phyloP scores from a whole-genome alignment of 2,888 invertebrate species.

The Amphipoea lucens region DNA sequence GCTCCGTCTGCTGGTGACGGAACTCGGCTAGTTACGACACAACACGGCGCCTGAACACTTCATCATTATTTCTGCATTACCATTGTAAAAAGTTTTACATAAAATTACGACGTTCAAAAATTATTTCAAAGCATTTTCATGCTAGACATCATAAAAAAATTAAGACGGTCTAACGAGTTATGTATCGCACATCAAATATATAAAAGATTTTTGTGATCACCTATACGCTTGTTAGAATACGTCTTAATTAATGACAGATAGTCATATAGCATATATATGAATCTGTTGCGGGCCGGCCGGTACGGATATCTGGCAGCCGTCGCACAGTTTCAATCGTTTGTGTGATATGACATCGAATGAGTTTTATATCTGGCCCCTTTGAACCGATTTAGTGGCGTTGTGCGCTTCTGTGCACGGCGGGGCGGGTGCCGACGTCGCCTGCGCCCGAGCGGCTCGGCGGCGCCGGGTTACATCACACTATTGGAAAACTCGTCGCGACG shows the following conservation, averaged over 20 bases:
- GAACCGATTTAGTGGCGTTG: slow-evolving; percentile 63
- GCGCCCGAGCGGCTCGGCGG: slow-evolving; percentile 74
- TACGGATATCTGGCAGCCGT: slow-evolving; percentile 65
- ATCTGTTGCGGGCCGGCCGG: slow-evolving; percentile 47
- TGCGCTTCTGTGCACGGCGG: slow-evolving; percentile 68
- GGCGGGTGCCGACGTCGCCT: slow-evolving; percentile 77
- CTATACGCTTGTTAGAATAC: slow-evolving; percentile 49
- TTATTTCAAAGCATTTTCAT: slow-evolving; percentile 43
- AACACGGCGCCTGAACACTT: slow-evolving; percentile 63
- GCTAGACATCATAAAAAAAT: slow-evolving; percentile 58
- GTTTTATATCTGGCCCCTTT: slow-evolving; percentile 68
- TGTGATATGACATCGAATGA: slow-evolving; percentile 67
- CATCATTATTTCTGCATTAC: slow-evolving; percentile 38
- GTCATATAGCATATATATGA: slow-evolving; percentile 51
- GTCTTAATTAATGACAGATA: slow-evolving; percentile 58
- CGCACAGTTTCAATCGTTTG: slow-evolving; percentile 61
- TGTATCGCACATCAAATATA: slow-evolving; percentile 52
- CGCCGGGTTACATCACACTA: slow-evolving; percentile 87
- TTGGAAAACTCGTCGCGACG: slow-evolving; percentile 85
- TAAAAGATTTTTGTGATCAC: slow-evolving; percentile 53
- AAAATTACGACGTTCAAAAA: slow-evolving; percentile 40
- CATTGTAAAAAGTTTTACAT: slow-evolving; percentile 18
- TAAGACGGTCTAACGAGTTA: slow-evolving; percentile 45
- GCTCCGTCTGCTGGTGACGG: slow-evolving; percentile 67
- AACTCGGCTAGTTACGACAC: slow-evolving; percentile 69